phyloP scores from a whole-genome alignment of 1,140 invertebrate genomes.

The Drosophila rufa region DNA sequence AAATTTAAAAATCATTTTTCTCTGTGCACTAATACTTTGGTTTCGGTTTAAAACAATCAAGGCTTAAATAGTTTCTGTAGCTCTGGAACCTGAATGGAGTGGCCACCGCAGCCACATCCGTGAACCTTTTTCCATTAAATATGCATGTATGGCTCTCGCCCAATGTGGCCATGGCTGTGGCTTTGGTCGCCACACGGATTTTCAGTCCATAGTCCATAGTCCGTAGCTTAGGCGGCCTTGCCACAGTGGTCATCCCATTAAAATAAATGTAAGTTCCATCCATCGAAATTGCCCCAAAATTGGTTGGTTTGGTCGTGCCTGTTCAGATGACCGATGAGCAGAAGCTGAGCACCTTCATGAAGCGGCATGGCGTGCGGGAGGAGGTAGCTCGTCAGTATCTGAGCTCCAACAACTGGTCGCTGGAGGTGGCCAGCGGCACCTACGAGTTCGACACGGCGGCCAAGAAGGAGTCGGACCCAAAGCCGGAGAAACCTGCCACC shows the following conservation, averaged over 20 bases:
- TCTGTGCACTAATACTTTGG: constrained; percentile 3
- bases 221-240: constrained; percentile 19
- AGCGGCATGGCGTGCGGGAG: constrained; percentile 57
- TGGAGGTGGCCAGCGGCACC: constrained; percentile 49
- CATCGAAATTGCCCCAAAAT: constrained; percentile 32
- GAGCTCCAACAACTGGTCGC: constrained; percentile 50
- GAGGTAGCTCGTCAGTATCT: constrained; percentile 59
- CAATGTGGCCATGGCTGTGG: constrained; percentile 3
- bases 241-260: constrained; percentile 8
- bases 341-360: constrained; percentile 68
- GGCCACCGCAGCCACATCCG: neutral
- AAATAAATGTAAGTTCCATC: constrained; percentile 19
- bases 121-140: constrained; percentile 22
- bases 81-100: constrained; percentile 1
- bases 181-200: constrained; percentile 12
- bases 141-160: constrained; percentile 1
- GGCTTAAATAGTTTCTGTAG: constrained; percentile 27
- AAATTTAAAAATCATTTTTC: neutral
- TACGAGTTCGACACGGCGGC: constrained; percentile 47
- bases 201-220: neutral
- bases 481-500: neutral
- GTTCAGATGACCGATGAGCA: constrained; percentile 73
- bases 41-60: constrained; percentile 17
- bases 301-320: constrained; percentile 6
- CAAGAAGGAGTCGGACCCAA: constrained; percentile 1